phyloP scores from a whole-genome alignment of 2,113 vertebrate species.

The Suncus etruscus region DNA sequence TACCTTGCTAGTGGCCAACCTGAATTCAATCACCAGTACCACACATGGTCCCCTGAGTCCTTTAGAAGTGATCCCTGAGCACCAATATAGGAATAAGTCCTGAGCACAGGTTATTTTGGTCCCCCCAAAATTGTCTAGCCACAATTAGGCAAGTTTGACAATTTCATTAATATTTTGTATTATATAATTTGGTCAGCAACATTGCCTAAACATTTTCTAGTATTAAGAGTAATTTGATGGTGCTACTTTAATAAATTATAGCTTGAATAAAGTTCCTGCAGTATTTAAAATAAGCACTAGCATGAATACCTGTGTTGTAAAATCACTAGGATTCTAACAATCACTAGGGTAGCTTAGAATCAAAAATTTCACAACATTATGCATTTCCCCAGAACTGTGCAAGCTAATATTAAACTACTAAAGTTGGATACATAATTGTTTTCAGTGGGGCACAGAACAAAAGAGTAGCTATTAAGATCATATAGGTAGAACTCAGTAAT shows the following conservation, averaged over 20 bases:
- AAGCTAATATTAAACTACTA: too few relatives aligned
- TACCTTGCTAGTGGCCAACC: too few relatives aligned
- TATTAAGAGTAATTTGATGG: conserved; percentile 12
- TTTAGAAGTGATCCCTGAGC: too few relatives aligned
- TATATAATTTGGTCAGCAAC: not conserved
- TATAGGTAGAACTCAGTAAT: too few relatives aligned
- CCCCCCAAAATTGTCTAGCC: not conserved
- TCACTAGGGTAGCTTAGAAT: too few relatives aligned
- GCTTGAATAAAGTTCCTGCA: conserved; percentile 21
- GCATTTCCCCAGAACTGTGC: too few relatives aligned
- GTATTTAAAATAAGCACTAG: conserved; percentile 12
- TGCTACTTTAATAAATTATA: conserved; percentile 45
- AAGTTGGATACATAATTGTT: too few relatives aligned
- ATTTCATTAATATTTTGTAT: conserved; percentile 25
- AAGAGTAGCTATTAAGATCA: too few relatives aligned
- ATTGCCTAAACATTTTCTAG: conserved; percentile 35
- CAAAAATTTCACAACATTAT: too few relatives aligned
- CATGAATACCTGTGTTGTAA: not conserved
- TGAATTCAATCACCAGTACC: not conserved
- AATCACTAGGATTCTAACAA: too few relatives aligned
- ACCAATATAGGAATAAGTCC: too few relatives aligned
- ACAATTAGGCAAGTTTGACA: conserved; percentile 38
- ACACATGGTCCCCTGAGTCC: not conserved
- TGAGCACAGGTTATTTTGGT: not conserved
- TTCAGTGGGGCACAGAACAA: too few relatives aligned